A percentile compares a stretch with the other conserved stretches of the same genome.
phyloP scores from a whole-genome alignment of 2,888 invertebrate species.

The Leuctra nigra region DNA sequence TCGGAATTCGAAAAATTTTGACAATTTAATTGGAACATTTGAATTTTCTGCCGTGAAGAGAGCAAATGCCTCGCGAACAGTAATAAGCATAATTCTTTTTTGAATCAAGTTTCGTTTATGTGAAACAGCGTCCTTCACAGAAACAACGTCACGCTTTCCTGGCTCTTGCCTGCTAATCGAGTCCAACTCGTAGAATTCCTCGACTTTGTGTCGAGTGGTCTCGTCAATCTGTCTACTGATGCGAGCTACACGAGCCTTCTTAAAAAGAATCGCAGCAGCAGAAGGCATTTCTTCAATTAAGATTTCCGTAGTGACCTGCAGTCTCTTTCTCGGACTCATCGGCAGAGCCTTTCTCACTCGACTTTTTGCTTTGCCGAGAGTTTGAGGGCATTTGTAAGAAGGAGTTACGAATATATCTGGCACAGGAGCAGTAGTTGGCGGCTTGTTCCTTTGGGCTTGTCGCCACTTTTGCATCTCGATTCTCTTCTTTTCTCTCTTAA shows the following conservation, averaged over 20 bases:
- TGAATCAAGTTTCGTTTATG: conserved; percentile 1
- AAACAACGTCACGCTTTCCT: conserved; percentile 11
- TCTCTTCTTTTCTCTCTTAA: not conserved
- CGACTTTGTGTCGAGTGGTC: not conserved
- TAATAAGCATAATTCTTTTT: conserved; percentile 8
- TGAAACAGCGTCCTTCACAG: conserved; percentile 4
- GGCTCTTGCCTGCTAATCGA: conserved; percentile 12
- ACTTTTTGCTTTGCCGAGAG: not conserved
- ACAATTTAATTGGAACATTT: not conserved
- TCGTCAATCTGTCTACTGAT: not conserved
- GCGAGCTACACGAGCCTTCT: no score
- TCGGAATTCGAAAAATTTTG: conserved; percentile 18
- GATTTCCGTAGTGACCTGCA: not conserved
- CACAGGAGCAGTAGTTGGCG: not conserved
- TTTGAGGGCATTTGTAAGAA: not conserved
- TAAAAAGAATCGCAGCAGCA: not conserved
- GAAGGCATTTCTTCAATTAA: not conserved
- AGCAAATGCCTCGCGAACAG: conserved; percentile 8
- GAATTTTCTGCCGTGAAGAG: conserved; percentile 14
- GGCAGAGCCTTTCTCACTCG: not conserved
- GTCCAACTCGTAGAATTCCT: not conserved
- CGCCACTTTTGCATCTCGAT: not conserved
- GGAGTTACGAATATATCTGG: not conserved
- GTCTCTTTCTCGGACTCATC: not conserved
- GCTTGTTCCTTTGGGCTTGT: not conserved